Evolutionary conservation across 2,113 vertebrate genomes (phyloP), one percentile per base, ranked within the genome.

Genomic region (Dasyornis broadbenti): DNA sequence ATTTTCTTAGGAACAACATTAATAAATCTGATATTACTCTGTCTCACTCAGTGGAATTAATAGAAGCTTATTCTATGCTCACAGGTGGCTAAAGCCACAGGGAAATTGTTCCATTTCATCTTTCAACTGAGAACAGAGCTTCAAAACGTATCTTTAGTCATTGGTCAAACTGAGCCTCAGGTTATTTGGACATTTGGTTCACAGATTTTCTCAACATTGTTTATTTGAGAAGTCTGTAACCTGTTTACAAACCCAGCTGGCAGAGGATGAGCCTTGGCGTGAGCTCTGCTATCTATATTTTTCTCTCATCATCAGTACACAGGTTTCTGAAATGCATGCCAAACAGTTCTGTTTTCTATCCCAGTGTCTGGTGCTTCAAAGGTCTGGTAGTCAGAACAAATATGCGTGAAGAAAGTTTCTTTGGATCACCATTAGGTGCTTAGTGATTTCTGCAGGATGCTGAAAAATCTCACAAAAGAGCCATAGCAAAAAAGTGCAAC

Each of bases 141-240:
- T 92, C 69, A 75, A 76, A 95, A 65, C 13, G 83, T 90, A 35
- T 71, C 64, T 94, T 92, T 96, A 68, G 45, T 89, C 91, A n/a
- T 47, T 96, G 92, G 86, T 92, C 94, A 90, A 92, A 93, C 30
- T 66, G n/a, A 92, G 90, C 95, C 95, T 93, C 82, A n/a, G 95
- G 95, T 89, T 90, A 95, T 97, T 83, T 89, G 71, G 86, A 93
- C 95, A 97, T 93, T 94, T 96, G 94, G 76, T 92, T 93, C 94
- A 94, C 94, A 96, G 89, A 89, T 95, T 96, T 95, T 94, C 82
- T 90, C 86, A 71, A 68, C 4, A 9, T 27, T 86, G 40, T 94
- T 93, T 95, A 30, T 83, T 81, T 88, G 70, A 82, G 61, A 89
- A 88, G 14, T 70, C 82, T 92, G 90, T 90, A 96, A 78, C 83